Evolutionary conservation across 2,888 invertebrate genomes (phyloP).

Genomic region (Pheosia gnoma): DNA sequence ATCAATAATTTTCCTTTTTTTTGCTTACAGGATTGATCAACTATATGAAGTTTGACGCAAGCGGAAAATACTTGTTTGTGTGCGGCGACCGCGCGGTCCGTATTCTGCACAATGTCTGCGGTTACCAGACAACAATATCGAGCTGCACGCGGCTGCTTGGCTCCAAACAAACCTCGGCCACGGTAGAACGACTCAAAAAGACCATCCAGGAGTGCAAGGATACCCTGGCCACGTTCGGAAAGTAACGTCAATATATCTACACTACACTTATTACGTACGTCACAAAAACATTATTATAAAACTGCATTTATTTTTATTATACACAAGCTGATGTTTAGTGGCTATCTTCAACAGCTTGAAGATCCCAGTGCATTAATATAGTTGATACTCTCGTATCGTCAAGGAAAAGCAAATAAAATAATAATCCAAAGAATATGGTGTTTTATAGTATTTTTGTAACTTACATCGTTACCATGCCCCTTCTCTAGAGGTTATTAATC

Average conservation of each 20-base stretch:
- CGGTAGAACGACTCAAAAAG: conserved; percentile 89
- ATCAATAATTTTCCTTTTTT: conserved; percentile 9
- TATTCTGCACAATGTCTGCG: conserved; percentile 89
- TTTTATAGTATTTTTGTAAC: conserved; percentile 20
- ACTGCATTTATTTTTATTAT: conserved; percentile 35
- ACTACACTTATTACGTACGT: conserved; percentile 9
- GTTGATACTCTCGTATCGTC: no score
- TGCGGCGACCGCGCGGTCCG: conserved; percentile 90
- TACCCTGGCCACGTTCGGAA: conserved; percentile 68
- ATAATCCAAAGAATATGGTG: no score
- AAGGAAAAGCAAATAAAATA: no score
- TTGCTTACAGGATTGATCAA: conserved; percentile 86
- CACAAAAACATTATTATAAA: conserved; percentile 23
- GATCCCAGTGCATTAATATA: no score
- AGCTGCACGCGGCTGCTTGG: conserved; percentile 75
- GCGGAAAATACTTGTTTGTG: conserved; percentile 88
- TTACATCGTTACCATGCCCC: conserved; percentile 32
- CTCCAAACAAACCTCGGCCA: conserved; percentile 87
- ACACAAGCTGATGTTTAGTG: neutral
- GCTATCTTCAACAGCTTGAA: no score
- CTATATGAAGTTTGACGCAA: conserved; percentile 89
- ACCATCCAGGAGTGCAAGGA: conserved; percentile 86
- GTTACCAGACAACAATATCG: conserved; percentile 67
- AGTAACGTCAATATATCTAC: conserved; percentile 41
- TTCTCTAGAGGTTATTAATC: conserved; percentile 9